A percentile compares a stretch with the other conserved stretches of the same genome.
Conservation (phyloP, 2,113 vertebrate genomes). For the Garra rufa region DNA sequence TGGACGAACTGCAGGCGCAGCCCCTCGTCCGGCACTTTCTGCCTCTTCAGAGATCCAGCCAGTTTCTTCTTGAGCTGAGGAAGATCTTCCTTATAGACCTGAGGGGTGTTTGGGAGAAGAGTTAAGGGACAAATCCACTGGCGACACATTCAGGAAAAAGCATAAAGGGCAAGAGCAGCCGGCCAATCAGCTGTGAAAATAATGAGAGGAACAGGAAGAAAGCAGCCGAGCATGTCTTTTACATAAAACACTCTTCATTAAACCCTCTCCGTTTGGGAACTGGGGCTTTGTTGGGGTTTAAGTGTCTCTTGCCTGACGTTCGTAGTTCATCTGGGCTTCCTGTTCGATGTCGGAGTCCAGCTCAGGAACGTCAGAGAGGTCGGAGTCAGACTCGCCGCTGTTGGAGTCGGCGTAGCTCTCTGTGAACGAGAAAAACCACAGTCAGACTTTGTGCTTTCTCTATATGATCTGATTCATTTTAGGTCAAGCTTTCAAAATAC, state of each 20-base stretch:
- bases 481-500: no score
- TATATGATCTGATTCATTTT: not conserved
- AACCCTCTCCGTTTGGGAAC: not conserved
- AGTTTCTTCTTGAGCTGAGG: constrained; percentile 92
- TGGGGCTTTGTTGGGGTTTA: not conserved
- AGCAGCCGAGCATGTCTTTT: constrained; percentile 19
- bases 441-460: not conserved
- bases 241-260: not conserved
- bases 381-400: constrained; percentile 95
- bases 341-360: constrained; percentile 99
- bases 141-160: constrained; percentile 15
- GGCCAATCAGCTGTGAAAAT: constrained; percentile 57
- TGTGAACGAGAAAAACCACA: constrained; percentile 60
- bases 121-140: not conserved
- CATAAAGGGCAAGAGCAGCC: constrained; percentile 23
- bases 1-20: constrained; percentile 94
- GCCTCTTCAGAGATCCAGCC: constrained; percentile 89
- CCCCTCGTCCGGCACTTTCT: constrained; percentile 90
- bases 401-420: constrained; percentile 91
- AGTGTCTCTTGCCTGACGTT: constrained; percentile 86
- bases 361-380: constrained; percentile 94
- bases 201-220: constrained; percentile 44
- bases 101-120: constrained; percentile 29
- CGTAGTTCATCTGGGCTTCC: constrained; percentile 95
- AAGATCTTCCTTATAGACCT: constrained; percentile 99